Base-by-base conservation (phyloP, 2,113 vertebrate species). In the Cololabis saira region DNA sequence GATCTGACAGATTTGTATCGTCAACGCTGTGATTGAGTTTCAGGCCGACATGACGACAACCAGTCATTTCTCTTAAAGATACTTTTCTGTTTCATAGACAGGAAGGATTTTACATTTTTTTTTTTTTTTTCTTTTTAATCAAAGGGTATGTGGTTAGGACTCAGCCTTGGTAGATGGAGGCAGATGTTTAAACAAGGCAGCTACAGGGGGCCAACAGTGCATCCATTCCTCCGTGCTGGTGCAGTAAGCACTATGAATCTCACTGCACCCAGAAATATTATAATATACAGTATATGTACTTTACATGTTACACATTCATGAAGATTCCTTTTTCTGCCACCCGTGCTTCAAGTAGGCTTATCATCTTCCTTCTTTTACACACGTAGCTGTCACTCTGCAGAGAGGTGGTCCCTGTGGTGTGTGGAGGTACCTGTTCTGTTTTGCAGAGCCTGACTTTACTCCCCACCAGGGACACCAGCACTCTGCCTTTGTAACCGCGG, bases 371-470 rank as follows among this genome's bases (percentile, higher is more conserved):
- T 48, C 50, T 68, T 73, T 71, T 49, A 82, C 83, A 85, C 80
- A 78, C 81, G 80, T 83, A 86, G 71, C 78, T 78, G 85, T 81
- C 87, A 74, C 81, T 67, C 80, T 70, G 67, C 30, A 40, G 69
- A 85, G 82, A 84, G 74, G 82, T 76, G 81, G 78, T 87, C 89
- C 82, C 78, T 6, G 50, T 13, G 66, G 87, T 63, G 81, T 22
- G 5, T 37, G 41, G 60, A 69, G 81, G 88, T 93, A 99, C 97
- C 97, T 99, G 95, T 81, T 98, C 95, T 74, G 94, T 96, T 95
- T 99, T 99, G 92, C 96, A 97, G 85, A 98, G 92, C 93, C 95
- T 96, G 90, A 98, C 92, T 71, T 93, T 95, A 82, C 87, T 95
- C 70, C 95, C 96, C 92, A 88, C 93, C 88, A 98, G 91, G 64